These are phyloP conservation scores for Perca schrenkii DNA, from an alignment of 2,113 vertebrate species.

Conservation along the genomic window DNA sequence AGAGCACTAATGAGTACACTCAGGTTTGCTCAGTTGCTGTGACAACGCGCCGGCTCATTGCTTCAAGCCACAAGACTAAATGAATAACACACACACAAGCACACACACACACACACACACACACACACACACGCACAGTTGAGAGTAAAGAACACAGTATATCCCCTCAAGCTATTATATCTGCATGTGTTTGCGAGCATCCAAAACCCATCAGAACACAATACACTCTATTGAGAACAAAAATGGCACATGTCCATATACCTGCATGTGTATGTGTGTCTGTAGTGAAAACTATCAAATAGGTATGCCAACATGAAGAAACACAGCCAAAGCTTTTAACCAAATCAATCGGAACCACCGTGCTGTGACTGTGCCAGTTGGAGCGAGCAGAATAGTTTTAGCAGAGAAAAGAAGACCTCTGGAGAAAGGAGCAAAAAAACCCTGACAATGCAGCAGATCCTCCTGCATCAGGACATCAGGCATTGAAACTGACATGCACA, in stretches of 20 bases:
- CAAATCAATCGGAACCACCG: slow-evolving; percentile 56
- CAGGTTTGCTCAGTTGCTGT: slow-evolving; percentile 73
- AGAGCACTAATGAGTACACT: slow-evolving; percentile 69
- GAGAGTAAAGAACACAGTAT: slow-evolving; percentile 26
- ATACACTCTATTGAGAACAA: slow-evolving; percentile 23
- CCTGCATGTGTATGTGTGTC: slow-evolving; percentile 8
- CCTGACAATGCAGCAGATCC: slow-evolving; percentile 49
- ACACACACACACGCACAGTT: not conserved
- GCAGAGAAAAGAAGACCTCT: slow-evolving; percentile 9
- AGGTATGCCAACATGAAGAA: slow-evolving; percentile 32
- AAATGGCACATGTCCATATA: slow-evolving; percentile 30
- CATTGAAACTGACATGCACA: slow-evolving; percentile 20
- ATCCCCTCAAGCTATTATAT: slow-evolving; percentile 50
- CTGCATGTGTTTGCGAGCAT: slow-evolving; percentile 30
- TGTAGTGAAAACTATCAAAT: slow-evolving; percentile 28
- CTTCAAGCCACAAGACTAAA: slow-evolving; percentile 59
- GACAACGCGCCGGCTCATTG: slow-evolving; percentile 63
- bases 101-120: slow-evolving; percentile 3
- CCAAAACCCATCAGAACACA: slow-evolving; percentile 36
- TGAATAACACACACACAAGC: slow-evolving; percentile 54
- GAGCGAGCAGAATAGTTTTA: slow-evolving; percentile 39
- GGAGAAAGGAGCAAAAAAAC: slow-evolving; percentile 38
- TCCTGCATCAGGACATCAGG: slow-evolving; percentile 40
- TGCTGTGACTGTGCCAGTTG: slow-evolving; percentile 46
- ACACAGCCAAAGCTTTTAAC: slow-evolving; percentile 54